Conservation (phyloP, 2,113 vertebrate genomes). For the Syrmaticus mikado region DNA sequence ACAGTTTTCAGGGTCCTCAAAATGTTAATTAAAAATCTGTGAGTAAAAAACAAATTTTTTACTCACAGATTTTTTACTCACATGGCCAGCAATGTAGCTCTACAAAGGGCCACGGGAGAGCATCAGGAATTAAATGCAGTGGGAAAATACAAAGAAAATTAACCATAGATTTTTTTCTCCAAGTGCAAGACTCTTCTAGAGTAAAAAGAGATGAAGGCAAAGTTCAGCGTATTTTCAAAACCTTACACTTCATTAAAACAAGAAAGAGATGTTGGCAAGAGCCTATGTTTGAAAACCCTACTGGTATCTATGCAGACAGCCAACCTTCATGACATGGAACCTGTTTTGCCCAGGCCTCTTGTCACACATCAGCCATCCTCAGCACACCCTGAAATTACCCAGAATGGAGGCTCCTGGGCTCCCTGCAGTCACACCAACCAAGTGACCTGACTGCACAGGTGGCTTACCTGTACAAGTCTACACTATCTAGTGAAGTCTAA, state of each 20-base stretch:
- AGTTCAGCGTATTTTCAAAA: background rate
- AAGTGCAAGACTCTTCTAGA: background rate
- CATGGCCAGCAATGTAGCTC: background rate
- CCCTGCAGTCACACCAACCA: background rate
- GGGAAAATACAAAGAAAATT: background rate
- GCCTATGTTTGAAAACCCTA: background rate
- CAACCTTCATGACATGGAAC: background rate
- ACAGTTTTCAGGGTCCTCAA: background rate
- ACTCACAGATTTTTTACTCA: no score
- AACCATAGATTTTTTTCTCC: background rate
- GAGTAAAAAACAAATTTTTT: background rate
- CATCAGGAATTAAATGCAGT: fast-evolving
- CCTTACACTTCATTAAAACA: background rate
- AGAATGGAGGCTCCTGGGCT: background rate
- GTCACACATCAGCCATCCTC: background rate
- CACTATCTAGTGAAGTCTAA: background rate
- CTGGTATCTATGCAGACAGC: background rate
- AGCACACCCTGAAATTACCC: background rate
- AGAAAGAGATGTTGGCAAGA: background rate
- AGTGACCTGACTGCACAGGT: background rate
- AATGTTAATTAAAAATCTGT: background rate
- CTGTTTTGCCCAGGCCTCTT: background rate
- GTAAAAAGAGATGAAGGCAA: background rate
- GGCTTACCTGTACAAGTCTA: background rate
- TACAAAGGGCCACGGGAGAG: background rate